Base-by-base conservation (phyloP, 2,797 vertebrate genomes). In the Coranthus polyacanthus region DNA sequence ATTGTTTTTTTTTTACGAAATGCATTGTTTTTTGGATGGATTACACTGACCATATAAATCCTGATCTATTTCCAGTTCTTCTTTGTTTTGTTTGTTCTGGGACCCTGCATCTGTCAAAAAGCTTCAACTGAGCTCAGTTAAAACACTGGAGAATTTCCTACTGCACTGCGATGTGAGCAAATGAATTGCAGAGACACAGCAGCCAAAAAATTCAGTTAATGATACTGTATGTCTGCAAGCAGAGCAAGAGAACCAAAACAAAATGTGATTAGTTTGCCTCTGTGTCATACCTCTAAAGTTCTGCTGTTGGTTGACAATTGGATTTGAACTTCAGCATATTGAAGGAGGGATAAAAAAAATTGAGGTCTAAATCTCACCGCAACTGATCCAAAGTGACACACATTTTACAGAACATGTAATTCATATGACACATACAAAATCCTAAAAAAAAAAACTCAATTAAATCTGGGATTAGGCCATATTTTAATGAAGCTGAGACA, bases 181-280 rank as follows among this genome's bases (percentile, higher is more conserved):
- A 60, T 72, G 63, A 80, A 65, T 46, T 24, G 15, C 41, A 60
- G 60, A 61, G 53, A 63, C 69, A 70, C 54, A 53, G 32, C 45
- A 78, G 76, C 61, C 51, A 66, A 61, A 71, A 64, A 58, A 53
- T 74, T 75, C 59, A 76, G 55, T 66, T 84, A 81, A 77, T 76
- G 56, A 78, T 67, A 72, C 9, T 29, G 26, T 29, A 8, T 63
- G 57, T 68, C 73, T 83, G 60, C 20, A 2, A 72, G 71, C 61
- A 10, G 68, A 64, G 45, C 51, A 55, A 43, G 49, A 38, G 45
- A 52, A 55, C 2, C 29, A 32, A 41, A 62, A 17, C 49, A 65
- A 49, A 75, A 58, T 49, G 8, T n/a, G 53, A 55, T 71, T 76
- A 24, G 53, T 66, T 50, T 53, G 62, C 45, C 53, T 71, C 36